Evolutionary conservation across 2,888 invertebrate species (phyloP), one percentile per base, ranked within the genome.

Genomic region (Hemithea aestivaria): DNA sequence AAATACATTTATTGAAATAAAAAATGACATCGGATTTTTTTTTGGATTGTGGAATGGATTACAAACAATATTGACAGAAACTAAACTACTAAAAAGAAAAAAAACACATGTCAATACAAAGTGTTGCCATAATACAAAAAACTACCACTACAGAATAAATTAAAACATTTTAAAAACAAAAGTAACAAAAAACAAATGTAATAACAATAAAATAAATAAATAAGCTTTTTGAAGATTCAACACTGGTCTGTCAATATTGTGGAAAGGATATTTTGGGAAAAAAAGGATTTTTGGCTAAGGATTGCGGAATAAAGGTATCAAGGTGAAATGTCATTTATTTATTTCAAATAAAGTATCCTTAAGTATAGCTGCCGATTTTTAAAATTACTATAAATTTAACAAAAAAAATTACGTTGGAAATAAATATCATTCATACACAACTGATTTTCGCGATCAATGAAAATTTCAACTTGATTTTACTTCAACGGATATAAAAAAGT

Each of bases 241-340:
- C 88, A 87, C 87, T 76, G 87, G 83, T 67, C 88, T 88, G 88
- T 88, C 88, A 88, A 88, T 88, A 88, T 87, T 87, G 87, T 69
- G 63, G 61, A 53, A 43, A 25, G 68, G 72, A 57, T 20, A 42
- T 48, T 48, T 16, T 16, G 2, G 16, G 16, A 36, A 42, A 35
- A 40, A 48, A 34, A 44, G 52, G 56, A 57, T 36, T 53, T 58
- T 36, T 10, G 7, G 20, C 27, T 25, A 23, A 21, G 10, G 32
- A 53, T 29, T 12, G 7, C 23, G 41, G 30, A 20, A 32, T 25
- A 21, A 20, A 10, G 32, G 53, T 29, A 35, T 27, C 12, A 33
- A 39, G 43, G 65, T 50, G 56, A 16, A 69, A 83, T 83, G 85
- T 78, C 87, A 85, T 83, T 82, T 73, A 54, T 73, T 83, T 77